phyloP scores from a whole-genome alignment of 2,797 vertebrate species.

The Esox masquinongy region DNA sequence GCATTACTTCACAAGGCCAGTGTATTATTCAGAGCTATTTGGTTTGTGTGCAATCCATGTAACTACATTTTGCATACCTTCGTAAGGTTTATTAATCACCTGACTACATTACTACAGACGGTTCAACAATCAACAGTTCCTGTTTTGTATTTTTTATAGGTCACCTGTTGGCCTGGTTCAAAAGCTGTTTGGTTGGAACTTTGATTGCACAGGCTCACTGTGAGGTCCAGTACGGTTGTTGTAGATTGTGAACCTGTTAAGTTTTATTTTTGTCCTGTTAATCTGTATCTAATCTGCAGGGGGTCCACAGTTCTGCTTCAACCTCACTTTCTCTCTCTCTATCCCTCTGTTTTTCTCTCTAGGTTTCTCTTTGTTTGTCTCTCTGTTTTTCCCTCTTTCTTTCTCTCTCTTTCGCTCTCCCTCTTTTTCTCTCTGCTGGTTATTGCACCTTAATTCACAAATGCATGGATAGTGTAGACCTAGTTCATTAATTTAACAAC shows the following conservation, averaged over 20 bases:
- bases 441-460: neutral
- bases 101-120: neutral
- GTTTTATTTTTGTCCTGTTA: neutral
- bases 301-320: constrained; percentile 3
- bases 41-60: constrained; percentile 9
- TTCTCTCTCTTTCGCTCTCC: neutral
- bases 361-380: no score
- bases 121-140: neutral
- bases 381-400: neutral
- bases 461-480: neutral
- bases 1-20: neutral
- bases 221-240: no score
- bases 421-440: neutral
- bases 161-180: no score
- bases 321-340: neutral
- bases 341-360: no score
- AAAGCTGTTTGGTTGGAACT: no score
- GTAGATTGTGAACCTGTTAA: neutral
- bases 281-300: neutral
- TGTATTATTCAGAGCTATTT: constrained; percentile 18
- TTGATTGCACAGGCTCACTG: no score
- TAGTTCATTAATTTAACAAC: neutral
- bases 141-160: no score
- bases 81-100: neutral
- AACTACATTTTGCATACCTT: constrained; percentile 9